These are phyloP conservation scores for Hipposideros armiger DNA, from an alignment of 2,113 vertebrate species.

Conservation along the genomic window DNA sequence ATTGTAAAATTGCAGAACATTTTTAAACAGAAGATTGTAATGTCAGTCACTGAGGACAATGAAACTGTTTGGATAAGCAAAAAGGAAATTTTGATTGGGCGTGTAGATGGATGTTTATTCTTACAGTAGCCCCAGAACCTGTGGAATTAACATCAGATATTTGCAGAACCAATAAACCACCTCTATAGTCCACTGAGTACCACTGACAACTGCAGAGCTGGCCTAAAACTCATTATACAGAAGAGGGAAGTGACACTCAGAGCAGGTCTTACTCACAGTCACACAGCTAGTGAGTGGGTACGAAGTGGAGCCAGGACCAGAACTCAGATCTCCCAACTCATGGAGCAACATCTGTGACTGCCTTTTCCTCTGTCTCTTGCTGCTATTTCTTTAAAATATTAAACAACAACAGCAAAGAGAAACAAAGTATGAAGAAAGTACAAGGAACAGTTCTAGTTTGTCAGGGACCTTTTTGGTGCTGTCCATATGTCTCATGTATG, in stretches of 20 bases:
- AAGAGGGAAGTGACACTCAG: not conserved
- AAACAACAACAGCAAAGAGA: not conserved
- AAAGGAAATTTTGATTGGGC: not conserved
- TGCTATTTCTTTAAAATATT: constrained; percentile 50
- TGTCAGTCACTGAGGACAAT: not conserved
- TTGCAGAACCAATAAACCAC: not conserved
- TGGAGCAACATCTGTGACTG: not conserved
- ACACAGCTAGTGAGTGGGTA: not conserved
- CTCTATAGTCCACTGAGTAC: not conserved
- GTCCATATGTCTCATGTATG: not conserved
- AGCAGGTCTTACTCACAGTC: not conserved
- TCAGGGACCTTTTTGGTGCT: not conserved
- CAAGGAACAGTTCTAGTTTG: not conserved
- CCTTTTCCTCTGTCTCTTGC: not conserved
- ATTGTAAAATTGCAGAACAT: not conserved
- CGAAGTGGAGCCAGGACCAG: not conserved
- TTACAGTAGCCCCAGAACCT: not conserved
- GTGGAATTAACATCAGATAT: not conserved
- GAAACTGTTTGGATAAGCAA: not conserved
- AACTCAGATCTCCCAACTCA: not conserved
- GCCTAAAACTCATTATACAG: not conserved
- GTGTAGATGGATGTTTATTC: not conserved
- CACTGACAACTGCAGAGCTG: not conserved
- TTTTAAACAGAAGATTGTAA: not conserved
- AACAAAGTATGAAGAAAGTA: not conserved